phyloP scores from a whole-genome alignment of 1,140 invertebrate genomes.

The Mycetomoellerius zeteki region DNA sequence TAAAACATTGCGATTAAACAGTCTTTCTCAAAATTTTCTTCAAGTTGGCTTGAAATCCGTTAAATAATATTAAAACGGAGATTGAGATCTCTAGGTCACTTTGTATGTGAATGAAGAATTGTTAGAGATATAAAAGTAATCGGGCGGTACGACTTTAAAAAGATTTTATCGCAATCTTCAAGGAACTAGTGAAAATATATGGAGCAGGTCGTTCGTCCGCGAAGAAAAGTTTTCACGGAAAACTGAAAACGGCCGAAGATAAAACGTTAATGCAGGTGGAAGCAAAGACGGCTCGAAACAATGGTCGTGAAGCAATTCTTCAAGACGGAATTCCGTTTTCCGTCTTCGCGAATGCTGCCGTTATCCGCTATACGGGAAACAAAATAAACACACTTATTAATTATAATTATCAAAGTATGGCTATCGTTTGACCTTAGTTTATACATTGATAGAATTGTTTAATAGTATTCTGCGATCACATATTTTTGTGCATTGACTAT shows the following conservation, averaged over 20 bases:
- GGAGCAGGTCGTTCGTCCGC: not conserved
- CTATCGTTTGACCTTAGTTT: slow-evolving; percentile 44
- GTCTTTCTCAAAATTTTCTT: not conserved
- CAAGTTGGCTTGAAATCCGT: not conserved
- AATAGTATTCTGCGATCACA: not conserved
- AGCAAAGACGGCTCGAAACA: slow-evolving; percentile 36
- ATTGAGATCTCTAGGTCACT: slow-evolving; percentile 3
- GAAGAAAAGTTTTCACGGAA: slow-evolving; percentile 39
- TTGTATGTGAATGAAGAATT: slow-evolving; percentile 16
- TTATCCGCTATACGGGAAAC: not conserved
- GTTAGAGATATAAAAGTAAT: slow-evolving; percentile 45
- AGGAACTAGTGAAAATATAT: slow-evolving; percentile 40
- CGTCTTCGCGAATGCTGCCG: slow-evolving; percentile 22
- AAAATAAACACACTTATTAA: slow-evolving; percentile 21
- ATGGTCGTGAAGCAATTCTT: slow-evolving; percentile 22
- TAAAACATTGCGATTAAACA: not conserved
- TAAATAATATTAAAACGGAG: slow-evolving; percentile 19
- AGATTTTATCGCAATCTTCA: slow-evolving; percentile 25
- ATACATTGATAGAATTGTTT: not conserved
- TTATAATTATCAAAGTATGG: slow-evolving; percentile 21
- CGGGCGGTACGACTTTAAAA: slow-evolving; percentile 3
- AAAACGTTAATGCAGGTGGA: slow-evolving; percentile 49
- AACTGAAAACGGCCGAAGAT: slow-evolving; percentile 24
- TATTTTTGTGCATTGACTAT: slow-evolving; percentile 5
- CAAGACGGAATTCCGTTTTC: not conserved